Evolutionary conservation across 2,113 vertebrate genomes (phyloP).

Genomic region (Poecile atricapillus): DNA sequence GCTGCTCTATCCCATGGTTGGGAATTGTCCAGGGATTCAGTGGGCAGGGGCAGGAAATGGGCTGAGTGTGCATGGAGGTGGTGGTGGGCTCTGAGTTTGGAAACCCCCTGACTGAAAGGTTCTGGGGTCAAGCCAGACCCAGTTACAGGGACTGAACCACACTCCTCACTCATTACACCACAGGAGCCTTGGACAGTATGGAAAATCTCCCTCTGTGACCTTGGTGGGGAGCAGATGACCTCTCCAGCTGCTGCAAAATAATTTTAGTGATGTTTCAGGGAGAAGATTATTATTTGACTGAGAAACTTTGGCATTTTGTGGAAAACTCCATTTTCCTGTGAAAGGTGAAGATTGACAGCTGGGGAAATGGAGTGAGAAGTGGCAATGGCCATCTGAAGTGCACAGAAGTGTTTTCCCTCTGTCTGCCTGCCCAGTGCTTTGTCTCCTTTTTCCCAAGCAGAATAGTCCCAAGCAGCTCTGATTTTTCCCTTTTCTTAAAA

Average conservation of each 20-base stretch:
- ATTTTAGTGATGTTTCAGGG: background rate
- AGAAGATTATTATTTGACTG: background rate
- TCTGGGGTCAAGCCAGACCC: background rate
- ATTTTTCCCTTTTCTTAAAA: background rate
- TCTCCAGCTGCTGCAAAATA: background rate
- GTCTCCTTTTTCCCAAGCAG: background rate
- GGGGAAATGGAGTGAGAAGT: background rate
- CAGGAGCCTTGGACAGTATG: background rate
- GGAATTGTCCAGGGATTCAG: background rate
- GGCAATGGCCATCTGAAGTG: background rate
- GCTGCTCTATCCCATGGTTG: background rate
- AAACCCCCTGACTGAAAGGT: background rate
- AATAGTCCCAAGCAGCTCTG: background rate
- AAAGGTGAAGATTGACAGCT: background rate
- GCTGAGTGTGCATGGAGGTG: background rate
- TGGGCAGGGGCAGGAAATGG: background rate
- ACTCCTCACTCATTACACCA: background rate
- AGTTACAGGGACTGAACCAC: background rate
- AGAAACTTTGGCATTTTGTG: background rate
- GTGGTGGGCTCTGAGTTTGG: background rate
- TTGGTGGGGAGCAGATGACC: background rate
- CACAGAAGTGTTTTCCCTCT: background rate
- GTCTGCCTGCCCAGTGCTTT: rapidly evolving
- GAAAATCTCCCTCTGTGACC: background rate
- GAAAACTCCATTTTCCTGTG: background rate